A percentile compares a stretch with the other conserved stretches of the same genome.
Conservation (phyloP, 2,888 invertebrate species). For the Crepidodera aurea region DNA sequence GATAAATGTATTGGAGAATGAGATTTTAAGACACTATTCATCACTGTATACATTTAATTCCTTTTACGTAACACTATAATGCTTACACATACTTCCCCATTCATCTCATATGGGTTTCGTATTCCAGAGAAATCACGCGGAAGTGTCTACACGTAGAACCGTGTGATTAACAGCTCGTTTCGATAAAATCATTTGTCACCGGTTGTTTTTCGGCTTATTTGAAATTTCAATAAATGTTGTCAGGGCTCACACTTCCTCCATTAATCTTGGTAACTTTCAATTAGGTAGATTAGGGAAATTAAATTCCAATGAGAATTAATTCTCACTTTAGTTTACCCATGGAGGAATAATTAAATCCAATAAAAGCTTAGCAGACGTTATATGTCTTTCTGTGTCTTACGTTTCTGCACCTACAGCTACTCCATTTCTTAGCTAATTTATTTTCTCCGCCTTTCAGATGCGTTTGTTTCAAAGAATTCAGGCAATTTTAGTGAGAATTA, state of each 20-base stretch:
- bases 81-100: background rate
- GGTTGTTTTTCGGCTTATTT: constrained; percentile 20
- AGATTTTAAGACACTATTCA: background rate
- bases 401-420: background rate
- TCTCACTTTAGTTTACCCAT: constrained; percentile 23
- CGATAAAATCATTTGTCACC: constrained; percentile 21
- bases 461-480: no score
- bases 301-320: constrained; percentile 40
- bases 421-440: no score
- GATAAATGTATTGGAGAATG: background rate
- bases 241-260: constrained; percentile 20
- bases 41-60: constrained; percentile 8
- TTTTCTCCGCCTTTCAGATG: no score
- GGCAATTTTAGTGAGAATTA: no score
- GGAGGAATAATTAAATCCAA: constrained; percentile 35
- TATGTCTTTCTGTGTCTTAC: constrained; percentile 20
- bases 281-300: constrained; percentile 37
- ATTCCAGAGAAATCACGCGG: background rate
- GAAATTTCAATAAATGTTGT: constrained; percentile 24
- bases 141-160: constrained; percentile 10
- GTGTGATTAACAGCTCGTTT: constrained; percentile 14
- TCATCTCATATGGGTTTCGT: background rate
- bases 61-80: background rate
- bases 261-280: constrained; percentile 38
- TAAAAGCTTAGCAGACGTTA: constrained; percentile 23